Percentiles rank a stretch among this genome's conserved stretches.
Conservation (phyloP, 2,113 vertebrate genomes). For the Meriones unguiculatus region DNA sequence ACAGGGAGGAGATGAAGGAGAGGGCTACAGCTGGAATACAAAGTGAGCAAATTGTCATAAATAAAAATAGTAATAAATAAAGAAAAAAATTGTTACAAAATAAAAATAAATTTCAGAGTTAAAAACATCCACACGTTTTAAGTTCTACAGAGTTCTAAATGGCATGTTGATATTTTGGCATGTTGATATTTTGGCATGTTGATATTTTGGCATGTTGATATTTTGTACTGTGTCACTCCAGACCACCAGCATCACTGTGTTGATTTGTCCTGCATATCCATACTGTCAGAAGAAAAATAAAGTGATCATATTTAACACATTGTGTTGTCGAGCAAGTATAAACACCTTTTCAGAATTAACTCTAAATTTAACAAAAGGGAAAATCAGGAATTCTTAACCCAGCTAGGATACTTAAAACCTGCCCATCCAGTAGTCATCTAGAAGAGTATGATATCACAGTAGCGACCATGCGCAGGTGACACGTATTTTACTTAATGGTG, state of each 20-base stretch:
- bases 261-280: too few relatives aligned
- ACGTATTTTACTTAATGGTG: not conserved
- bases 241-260: not conserved
- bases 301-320: not conserved
- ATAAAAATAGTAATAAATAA: too few relatives aligned
- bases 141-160: not conserved
- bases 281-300: not conserved
- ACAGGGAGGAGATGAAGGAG: too few relatives aligned
- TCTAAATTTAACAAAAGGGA: not conserved
- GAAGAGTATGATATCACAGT: too few relatives aligned
- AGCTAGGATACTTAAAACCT: not conserved
- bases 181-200: not conserved
- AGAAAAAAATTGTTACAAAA: too few relatives aligned
- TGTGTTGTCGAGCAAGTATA: not conserved
- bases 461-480: not conserved
- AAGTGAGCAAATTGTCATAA: too few relatives aligned
- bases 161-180: not conserved
- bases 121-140: not conserved
- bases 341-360: not conserved
- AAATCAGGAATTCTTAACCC: not conserved
- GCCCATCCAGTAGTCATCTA: not conserved
- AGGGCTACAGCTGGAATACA: too few relatives aligned
- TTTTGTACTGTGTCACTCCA: not conserved
- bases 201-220: not conserved
- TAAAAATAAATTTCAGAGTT: not conserved